A percentile compares a stretch with the other conserved stretches of the same genome.
Evolutionary conservation across 92 coral and sea anemone genomes (phyloP).

Genomic region (Epizoanthus fatuus): DNA sequence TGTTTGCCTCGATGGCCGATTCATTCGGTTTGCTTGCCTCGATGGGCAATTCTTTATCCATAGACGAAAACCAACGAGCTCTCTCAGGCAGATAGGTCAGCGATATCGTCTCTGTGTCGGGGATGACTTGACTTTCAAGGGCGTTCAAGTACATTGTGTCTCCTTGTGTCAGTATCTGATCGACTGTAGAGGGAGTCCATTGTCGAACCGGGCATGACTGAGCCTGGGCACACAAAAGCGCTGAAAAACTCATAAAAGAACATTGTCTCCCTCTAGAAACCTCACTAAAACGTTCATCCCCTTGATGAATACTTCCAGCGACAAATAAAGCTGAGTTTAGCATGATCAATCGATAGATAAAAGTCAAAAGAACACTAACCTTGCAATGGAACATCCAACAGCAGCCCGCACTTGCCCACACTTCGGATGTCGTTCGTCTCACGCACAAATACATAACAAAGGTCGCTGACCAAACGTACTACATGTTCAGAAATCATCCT

Average conservation of each 20-base stretch:
- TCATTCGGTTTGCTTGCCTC: too few relatives aligned
- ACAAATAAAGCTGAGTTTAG: constrained; percentile 41
- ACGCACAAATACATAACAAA: too few relatives aligned
- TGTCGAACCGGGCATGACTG: constrained; percentile 40
- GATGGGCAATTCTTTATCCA: too few relatives aligned
- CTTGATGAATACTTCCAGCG: constrained; percentile 72
- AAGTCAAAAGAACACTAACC: too few relatives aligned
- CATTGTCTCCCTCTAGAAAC: constrained; percentile 74
- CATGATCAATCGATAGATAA: constrained; percentile 19
- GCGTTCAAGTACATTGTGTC: constrained; percentile 51
- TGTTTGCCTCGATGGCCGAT: too few relatives aligned
- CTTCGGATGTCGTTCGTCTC: too few relatives aligned
- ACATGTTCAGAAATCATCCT: too few relatives aligned
- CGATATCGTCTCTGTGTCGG: not conserved
- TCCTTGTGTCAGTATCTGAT: constrained; percentile 51
- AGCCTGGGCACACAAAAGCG: constrained; percentile 55
- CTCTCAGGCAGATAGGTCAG: too few relatives aligned
- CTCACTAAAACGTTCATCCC: constrained; percentile 58
- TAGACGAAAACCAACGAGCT: too few relatives aligned
- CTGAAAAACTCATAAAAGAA: constrained; percentile 74
- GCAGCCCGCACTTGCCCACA: too few relatives aligned
- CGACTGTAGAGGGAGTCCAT: constrained; percentile 54
- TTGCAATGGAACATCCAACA: too few relatives aligned
- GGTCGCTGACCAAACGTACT: too few relatives aligned
- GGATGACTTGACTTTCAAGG: constrained; percentile 52